These are phyloP conservation scores for Priapulus caudatus DNA, from an alignment of 2,888 invertebrate genomes.

Conservation along the genomic window DNA sequence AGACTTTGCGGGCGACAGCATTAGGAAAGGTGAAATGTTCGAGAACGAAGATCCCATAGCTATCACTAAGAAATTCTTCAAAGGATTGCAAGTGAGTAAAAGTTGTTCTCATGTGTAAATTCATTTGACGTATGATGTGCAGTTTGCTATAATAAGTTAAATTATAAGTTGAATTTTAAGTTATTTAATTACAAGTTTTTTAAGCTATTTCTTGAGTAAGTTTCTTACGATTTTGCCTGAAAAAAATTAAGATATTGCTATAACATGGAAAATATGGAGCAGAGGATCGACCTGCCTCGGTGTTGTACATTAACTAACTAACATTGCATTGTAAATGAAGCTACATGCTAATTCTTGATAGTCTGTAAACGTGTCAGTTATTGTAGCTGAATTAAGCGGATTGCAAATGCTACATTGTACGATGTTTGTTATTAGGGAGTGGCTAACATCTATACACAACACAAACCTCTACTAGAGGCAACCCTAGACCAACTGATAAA, in stretches of 20 bases:
- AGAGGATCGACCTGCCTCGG: no score
- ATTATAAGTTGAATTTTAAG: slow-evolving; percentile 8
- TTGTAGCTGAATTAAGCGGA: no score
- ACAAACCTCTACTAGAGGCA: slow-evolving; percentile 79
- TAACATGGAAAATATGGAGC: no score
- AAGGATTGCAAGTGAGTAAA: slow-evolving; percentile 56
- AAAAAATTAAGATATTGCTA: no score
- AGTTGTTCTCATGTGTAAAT: background rate
- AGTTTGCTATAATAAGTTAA: background rate
- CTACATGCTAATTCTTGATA: no score
- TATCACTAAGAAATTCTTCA: slow-evolving; percentile 68
- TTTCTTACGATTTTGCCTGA: background rate
- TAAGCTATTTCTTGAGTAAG: slow-evolving; percentile 20
- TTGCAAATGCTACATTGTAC: no score
- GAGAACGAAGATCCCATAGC: slow-evolving; percentile 69
- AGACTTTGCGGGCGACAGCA: slow-evolving; percentile 72
- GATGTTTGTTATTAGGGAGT: no score
- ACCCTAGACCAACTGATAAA: slow-evolving; percentile 78
- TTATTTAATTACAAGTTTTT: slow-evolving; percentile 8
- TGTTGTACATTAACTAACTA: no score
- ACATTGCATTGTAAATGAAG: no score
- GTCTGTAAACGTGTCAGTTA: no score
- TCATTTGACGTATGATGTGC: background rate
- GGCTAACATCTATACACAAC: slow-evolving; percentile 98
- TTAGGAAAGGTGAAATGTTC: slow-evolving; percentile 66